A percentile compares a stretch with the other conserved stretches of the same genome.
These are phyloP conservation scores for Diadumene lineata DNA, from an alignment of 92 coral and sea anemone species.

Conservation along the genomic window DNA sequence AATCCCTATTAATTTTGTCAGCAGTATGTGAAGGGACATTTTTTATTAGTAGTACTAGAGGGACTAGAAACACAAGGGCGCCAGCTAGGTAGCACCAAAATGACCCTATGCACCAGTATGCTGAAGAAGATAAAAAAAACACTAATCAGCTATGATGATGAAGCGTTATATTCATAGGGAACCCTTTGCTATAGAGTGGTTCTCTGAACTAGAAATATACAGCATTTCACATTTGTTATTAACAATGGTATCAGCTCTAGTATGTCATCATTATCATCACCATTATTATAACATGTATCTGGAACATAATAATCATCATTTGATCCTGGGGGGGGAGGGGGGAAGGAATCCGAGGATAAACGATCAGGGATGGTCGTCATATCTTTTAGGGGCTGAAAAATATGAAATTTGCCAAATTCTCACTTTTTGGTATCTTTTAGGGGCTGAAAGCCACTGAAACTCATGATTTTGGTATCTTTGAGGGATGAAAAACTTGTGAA, in stretches of 20 bases:
- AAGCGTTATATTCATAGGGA: not conserved
- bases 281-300: not conserved
- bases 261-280: not conserved
- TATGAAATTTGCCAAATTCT: too few species aligned
- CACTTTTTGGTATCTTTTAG: too few species aligned
- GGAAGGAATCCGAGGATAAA: too few species aligned
- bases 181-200: not conserved
- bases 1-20: not conserved
- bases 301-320: not conserved
- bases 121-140: slow-evolving; percentile 39
- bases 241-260: too few species aligned
- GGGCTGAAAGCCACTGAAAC: too few species aligned
- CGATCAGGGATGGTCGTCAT: too few species aligned
- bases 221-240: not conserved
- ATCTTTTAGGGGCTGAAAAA: too few species aligned
- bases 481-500: too few species aligned
- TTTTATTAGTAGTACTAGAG: slow-evolving; percentile 70
- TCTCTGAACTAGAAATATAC: not conserved
- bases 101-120: slow-evolving; percentile 94
- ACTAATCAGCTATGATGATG: not conserved
- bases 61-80: slow-evolving; percentile 78
- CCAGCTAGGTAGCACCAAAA: slow-evolving; percentile 93
- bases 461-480: too few species aligned
- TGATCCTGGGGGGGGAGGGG: too few species aligned
- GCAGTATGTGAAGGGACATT: slow-evolving; percentile 11